phyloP scores from a whole-genome alignment of 2,888 invertebrate species.

The Auanema freiburgensis region DNA sequence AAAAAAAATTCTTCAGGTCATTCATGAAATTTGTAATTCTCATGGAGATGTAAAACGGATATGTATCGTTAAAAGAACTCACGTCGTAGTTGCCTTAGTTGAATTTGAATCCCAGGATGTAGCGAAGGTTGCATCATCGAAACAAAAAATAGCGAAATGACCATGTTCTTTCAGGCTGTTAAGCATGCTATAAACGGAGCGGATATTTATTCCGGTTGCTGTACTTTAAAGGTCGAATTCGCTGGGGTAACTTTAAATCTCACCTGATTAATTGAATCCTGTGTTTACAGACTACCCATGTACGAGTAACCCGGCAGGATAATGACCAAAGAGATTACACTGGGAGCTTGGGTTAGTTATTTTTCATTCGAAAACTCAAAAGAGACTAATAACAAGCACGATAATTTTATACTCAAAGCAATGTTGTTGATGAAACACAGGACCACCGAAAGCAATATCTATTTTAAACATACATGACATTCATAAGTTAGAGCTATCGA shows the following conservation, averaged over 20 bases:
- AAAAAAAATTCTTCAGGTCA: conserved; percentile 72
- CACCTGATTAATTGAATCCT: not conserved
- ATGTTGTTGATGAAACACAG: conserved; percentile 1
- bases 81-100: conserved; percentile 14
- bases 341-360: conserved; percentile 12
- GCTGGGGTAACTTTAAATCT: conserved; percentile 81
- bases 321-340: conserved; percentile 61
- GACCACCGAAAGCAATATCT: not conserved
- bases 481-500: not conserved
- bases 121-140: conserved; percentile 8
- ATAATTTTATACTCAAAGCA: not conserved
- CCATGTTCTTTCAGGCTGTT: conserved; percentile 71
- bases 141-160: not conserved
- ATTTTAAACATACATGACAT: too few species aligned
- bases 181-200: conserved; percentile 94
- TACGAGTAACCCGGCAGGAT: conserved; percentile 56
- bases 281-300: conserved; percentile 51
- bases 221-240: conserved; percentile 96
- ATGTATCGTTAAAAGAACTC: conserved; percentile 73
- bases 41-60: conserved; percentile 94
- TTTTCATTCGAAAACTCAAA: not conserved
- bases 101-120: conserved; percentile 15
- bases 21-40: conserved; percentile 92
- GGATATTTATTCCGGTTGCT: conserved; percentile 98
- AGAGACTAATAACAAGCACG: not conserved